A percentile compares a stretch with the other conserved stretches of the same genome.
These are phyloP conservation scores for Bombus sylvicola DNA, from an alignment of 1,140 invertebrate species.

Conservation along the genomic window DNA sequence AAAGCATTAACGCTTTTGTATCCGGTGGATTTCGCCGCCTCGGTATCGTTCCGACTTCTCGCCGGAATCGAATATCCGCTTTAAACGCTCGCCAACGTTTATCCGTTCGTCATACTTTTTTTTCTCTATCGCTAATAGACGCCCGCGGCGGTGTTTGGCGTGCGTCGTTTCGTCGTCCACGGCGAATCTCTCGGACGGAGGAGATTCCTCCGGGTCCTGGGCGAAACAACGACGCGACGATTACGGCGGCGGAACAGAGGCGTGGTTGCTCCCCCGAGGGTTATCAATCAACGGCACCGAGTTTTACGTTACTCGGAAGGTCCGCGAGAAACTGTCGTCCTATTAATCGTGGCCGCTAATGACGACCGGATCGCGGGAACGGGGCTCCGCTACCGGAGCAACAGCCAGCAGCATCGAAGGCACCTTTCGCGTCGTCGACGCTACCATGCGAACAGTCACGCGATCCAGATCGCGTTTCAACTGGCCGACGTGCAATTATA, in stretches of 20 bases:
- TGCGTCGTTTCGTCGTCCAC: too few species aligned
- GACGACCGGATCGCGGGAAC: slow-evolving; percentile 53
- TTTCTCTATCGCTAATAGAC: too few species aligned
- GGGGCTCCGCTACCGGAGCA: slow-evolving; percentile 14
- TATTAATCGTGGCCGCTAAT: slow-evolving; percentile 76
- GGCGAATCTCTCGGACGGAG: too few species aligned
- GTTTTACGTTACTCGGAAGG: slow-evolving; percentile 41
- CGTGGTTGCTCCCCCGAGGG: slow-evolving; percentile 14
- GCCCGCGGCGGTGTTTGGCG: too few species aligned
- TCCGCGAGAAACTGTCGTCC: slow-evolving; percentile 65
- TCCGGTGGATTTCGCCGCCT: neutral
- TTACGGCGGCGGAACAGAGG: neutral
- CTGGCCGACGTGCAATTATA: slow-evolving; percentile 69
- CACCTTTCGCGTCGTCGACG: slow-evolving; percentile 46
- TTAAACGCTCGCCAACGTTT: slow-evolving; percentile 6
- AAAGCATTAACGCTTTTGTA: neutral
- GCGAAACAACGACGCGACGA: neutral
- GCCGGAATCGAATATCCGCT: neutral
- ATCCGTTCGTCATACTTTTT: too few species aligned
- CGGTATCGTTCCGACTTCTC: neutral
- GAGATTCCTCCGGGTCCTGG: too few species aligned
- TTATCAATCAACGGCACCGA: slow-evolving; percentile 59
- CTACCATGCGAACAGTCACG: slow-evolving; percentile 60
- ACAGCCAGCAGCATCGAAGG: slow-evolving; percentile 11
- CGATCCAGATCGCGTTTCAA: slow-evolving; percentile 70